Evolutionary conservation across 2,797 vertebrate species (phyloP), one percentile per base, ranked within the genome.

Genomic region (Coregonus sp.): DNA sequence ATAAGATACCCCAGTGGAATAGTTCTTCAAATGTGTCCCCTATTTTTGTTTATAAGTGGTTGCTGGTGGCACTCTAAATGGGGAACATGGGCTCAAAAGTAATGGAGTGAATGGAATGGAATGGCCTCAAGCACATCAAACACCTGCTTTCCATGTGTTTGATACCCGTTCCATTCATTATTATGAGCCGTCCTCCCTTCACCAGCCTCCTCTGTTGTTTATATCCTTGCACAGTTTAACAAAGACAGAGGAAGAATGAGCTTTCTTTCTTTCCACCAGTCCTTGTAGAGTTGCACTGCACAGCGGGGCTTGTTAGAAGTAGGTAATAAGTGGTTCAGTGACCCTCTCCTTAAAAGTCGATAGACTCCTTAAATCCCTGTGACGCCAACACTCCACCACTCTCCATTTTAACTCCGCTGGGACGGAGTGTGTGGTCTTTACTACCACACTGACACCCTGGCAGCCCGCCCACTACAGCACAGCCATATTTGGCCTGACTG

Each of bases 341-440:
- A 80, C 69, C 78, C 59, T 76, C 65, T 73, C 74, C 78, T 80
- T 81, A 76, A 76, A 80, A 73, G 74, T 76, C 74, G 52, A 73
- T 68, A 31, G 65, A 35, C 78, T 73, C 35, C 52, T 71, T 78
- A 63, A 79, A 83, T 72, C 76, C 72, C 52, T 61, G 29, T 16
- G 35, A 71, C 18, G 25, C 72, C 35, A 73, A 77, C 63, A 80
- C 70, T 50, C 68, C 67, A 33, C 74, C 72, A 76, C 72, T 72
- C 61, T 73, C 77, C 71, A 72, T 81, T 74, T 72, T 75, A 68
- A 25, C 50, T 37, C 74, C 31, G 15, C 72, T 25, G 61, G 70
- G 73, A 72, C 73, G 25, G 70, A 66, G 74, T 54, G 74, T 61
- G 69, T 85, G 80, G 71, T 72, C 80, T 82, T 81, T 75, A 79